Conservation (phyloP, 2,888 invertebrate genomes). For the Metalampra italica region DNA sequence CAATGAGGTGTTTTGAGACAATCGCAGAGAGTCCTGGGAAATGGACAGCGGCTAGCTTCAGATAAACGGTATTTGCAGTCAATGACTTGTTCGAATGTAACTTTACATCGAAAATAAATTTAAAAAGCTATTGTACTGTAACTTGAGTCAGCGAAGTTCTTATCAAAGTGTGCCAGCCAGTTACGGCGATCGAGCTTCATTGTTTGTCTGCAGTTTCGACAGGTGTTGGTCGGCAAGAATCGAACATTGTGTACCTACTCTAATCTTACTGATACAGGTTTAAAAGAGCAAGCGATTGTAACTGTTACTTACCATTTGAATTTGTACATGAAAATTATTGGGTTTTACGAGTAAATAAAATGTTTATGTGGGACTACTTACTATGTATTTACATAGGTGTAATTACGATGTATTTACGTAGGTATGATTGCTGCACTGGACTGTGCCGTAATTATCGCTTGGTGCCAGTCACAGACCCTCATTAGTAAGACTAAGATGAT, state of each 20-base stretch:
- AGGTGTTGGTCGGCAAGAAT: slow-evolving; percentile 16
- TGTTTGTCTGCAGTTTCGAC: slow-evolving; percentile 20
- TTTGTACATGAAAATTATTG: no score
- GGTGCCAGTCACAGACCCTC: no score
- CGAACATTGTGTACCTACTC: slow-evolving; percentile 9
- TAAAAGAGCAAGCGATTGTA: background rate
- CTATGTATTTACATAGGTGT: no score
- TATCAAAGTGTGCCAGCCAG: slow-evolving; percentile 22
- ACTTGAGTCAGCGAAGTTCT: slow-evolving; percentile 15
- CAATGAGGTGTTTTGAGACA: slow-evolving; percentile 58
- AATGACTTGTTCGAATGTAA: slow-evolving; percentile 19
- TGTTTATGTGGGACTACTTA: no score
- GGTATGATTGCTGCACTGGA: no score
- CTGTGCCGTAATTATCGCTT: no score
- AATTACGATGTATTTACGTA: no score
- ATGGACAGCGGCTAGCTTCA: slow-evolving; percentile 20
- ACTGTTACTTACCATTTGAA: background rate
- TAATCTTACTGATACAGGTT: background rate
- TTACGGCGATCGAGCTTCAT: slow-evolving; percentile 19
- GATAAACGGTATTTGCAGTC: slow-evolving; percentile 25
- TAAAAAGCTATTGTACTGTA: background rate
- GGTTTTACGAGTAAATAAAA: no score
- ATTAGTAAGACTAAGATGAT: background rate
- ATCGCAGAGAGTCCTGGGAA: slow-evolving; percentile 51
- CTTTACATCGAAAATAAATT: background rate